Evolutionary conservation across 2,797 vertebrate species (phyloP), one percentile per base, ranked within the genome.

Genomic region (Syngnathus rostellatus): DNA sequence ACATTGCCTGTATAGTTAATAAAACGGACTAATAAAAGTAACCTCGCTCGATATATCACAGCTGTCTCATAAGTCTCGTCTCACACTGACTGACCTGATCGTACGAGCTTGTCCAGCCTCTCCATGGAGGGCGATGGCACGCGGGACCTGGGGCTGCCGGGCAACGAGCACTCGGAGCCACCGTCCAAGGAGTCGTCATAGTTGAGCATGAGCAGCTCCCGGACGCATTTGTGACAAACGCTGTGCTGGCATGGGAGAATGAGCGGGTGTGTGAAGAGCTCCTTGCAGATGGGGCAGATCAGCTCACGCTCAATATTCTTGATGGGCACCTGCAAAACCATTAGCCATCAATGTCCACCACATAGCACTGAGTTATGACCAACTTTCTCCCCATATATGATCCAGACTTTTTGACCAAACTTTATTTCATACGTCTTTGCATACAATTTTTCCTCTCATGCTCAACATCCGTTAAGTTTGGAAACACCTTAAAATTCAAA

Each of bases 171-270:
- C 86, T 98, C 96, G 0, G 95, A 99, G 0, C 93, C 94, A 1
- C 91, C 91, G 12, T 99, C 96, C 6, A 93, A 88, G 0, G 93
- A 93, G 78, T 98, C 96, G 48, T 99, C 96, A 19, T 92, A 78
- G 64, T 92, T 92, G 46, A 94, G 88, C 81, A 95, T 84, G n/a
- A 94, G 89, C 79, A 98, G 92, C 80, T 99, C 97, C 72, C 94
- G 90, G 39, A 98, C 91, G 67, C 97, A 99, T 79, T 96, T 96
- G 87, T 98, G 96, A 82, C 97, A 99, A 80, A 99, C 68, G 68
- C 93, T 99, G 84, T 99, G 97, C 85, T 98, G 96, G 81, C 97
- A 99, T 48, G 97, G 97, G 72, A 99, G 92, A 86, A 99, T 97
- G 78, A 99, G 77, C 0, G 97, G 97, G 71, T 98, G 95, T 31